Percentiles rank a stretch among this genome's conserved stretches.
Evolutionary conservation across 2,888 invertebrate genomes (phyloP).

Genomic region (Nomada flava): DNA sequence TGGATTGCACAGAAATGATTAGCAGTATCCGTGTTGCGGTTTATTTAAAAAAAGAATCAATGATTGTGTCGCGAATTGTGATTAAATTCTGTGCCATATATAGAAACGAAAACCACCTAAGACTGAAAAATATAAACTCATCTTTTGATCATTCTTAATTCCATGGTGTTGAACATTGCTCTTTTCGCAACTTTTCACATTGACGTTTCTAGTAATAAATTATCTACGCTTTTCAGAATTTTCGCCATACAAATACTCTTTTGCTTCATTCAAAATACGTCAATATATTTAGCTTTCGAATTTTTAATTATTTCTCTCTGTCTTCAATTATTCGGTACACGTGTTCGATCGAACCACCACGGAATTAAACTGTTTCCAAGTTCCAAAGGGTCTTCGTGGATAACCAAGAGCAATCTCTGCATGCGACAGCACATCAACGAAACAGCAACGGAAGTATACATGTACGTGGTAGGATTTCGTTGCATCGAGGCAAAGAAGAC

Average conservation of each 20-base stretch:
- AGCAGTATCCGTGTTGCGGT: background rate
- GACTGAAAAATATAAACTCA: background rate
- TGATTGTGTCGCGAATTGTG: background rate
- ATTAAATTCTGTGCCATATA: slow-evolving; percentile 6
- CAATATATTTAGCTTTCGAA: no score
- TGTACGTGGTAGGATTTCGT: background rate
- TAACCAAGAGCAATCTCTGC: background rate
- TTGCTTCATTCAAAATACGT: no score
- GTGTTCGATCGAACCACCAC: background rate
- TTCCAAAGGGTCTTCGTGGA: background rate
- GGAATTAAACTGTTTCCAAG: background rate
- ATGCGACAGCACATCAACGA: background rate
- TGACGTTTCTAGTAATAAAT: no score
- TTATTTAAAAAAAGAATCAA: background rate
- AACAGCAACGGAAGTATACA: background rate
- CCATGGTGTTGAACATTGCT: slow-evolving; percentile 3
- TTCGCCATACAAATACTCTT: no score
- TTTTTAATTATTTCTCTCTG: background rate
- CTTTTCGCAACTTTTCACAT: no score
- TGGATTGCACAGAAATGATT: background rate
- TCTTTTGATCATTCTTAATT: background rate
- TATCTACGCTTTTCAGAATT: no score
- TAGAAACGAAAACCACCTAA: background rate
- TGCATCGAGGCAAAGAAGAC: slow-evolving; percentile 11
- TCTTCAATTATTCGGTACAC: background rate